Conservation (phyloP, 2,797 vertebrate genomes). For the Cyprinella venusta region DNA sequence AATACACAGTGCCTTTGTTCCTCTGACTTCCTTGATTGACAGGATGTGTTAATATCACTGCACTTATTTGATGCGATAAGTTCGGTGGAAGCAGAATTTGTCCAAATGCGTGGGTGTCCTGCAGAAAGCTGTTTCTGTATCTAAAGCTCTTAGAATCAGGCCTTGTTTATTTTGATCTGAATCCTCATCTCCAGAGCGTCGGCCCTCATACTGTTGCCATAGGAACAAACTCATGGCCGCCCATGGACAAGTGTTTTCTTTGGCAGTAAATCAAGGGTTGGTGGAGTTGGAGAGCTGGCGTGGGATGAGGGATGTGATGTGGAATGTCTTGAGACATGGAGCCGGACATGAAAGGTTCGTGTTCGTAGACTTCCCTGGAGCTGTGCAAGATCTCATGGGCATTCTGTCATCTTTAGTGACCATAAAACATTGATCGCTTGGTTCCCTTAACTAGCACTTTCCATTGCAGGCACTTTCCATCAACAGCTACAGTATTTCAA, state of each 20-base stretch:
- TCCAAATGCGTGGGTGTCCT: constrained; percentile 59
- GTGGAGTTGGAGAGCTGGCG: constrained; percentile 64
- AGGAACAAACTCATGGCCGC: constrained; percentile 72
- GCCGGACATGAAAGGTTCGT: constrained; percentile 66
- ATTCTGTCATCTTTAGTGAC: constrained; percentile 67
- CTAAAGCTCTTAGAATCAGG: constrained; percentile 73
- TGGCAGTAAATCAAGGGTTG: constrained; percentile 81
- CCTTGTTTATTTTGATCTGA: constrained; percentile 80
- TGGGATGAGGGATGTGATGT: constrained; percentile 70
- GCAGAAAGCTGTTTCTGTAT: constrained; percentile 72
- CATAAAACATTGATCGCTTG: constrained; percentile 59
- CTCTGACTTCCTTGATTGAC: constrained; percentile 68
- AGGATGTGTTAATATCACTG: constrained; percentile 78
- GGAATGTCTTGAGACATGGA: constrained; percentile 64
- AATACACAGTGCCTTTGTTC: constrained; percentile 73
- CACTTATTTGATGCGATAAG: constrained; percentile 73
- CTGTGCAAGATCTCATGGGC: constrained; percentile 63
- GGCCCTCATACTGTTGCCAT: constrained; percentile 70
- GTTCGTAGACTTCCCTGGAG: constrained; percentile 58
- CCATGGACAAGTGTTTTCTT: constrained; percentile 78
- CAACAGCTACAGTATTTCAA: neutral
- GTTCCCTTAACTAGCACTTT: constrained; percentile 52
- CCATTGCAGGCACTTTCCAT: neutral
- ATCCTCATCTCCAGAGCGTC: constrained; percentile 76
- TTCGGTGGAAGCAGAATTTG: constrained; percentile 61